Conservation (phyloP, 2,888 invertebrate genomes). For the Drosophila meridiana region DNA sequence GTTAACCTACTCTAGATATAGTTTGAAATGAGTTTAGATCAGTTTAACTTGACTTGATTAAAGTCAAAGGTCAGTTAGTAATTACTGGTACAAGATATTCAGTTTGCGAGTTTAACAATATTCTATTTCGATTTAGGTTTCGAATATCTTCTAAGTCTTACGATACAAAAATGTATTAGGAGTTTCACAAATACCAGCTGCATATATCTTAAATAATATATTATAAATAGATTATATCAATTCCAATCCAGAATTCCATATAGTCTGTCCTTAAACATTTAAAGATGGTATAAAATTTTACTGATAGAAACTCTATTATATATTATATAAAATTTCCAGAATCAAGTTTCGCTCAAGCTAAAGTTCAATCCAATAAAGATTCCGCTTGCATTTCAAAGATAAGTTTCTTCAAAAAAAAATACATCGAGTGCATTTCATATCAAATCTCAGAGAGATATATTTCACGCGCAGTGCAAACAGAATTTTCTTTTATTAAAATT, state of each 20-base stretch:
- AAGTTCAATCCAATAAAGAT: not conserved
- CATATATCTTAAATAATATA: no score
- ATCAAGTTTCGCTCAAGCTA: not conserved
- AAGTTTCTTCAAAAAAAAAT: not conserved
- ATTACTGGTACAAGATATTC: not conserved
- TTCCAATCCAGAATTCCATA: not conserved
- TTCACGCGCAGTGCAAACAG: not conserved
- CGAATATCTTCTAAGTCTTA: not conserved
- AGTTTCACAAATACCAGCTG: not conserved
- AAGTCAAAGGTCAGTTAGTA: not conserved
- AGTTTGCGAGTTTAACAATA: not conserved
- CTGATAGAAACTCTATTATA: not conserved
- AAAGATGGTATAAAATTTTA: accelerated
- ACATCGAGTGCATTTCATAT: not conserved
- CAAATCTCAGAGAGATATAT: not conserved
- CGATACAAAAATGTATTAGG: not conserved
- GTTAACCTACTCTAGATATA: not conserved
- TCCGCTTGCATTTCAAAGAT: not conserved
- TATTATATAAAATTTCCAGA: not conserved
- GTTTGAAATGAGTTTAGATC: not conserved
- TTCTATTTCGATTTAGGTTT: not conserved
- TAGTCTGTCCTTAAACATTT: no score
- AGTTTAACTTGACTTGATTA: not conserved
- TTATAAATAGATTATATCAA: not conserved
- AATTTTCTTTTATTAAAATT: slow-evolving; percentile 1